Conservation (phyloP, 2,888 invertebrate genomes). For the Perdita meconis region DNA sequence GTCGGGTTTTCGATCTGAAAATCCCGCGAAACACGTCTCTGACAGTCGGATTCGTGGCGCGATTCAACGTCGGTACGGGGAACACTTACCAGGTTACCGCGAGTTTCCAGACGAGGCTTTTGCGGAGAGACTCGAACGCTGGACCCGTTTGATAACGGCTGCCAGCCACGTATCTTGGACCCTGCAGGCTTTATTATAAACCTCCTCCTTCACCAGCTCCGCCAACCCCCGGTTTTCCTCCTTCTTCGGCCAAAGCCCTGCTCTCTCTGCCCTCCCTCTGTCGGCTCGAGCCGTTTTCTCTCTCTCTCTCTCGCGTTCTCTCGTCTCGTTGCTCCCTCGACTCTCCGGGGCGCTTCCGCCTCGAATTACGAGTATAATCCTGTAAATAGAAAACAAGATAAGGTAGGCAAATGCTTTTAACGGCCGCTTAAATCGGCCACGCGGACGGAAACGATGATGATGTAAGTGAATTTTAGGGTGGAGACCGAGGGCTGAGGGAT, state of each 20-base stretch:
- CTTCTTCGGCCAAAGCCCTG: conserved; percentile 59
- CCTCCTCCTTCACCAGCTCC: conserved; percentile 66
- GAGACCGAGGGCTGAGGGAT: neutral
- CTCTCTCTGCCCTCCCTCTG: conserved; percentile 12
- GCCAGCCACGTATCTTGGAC: conserved; percentile 82
- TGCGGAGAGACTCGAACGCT: conserved; percentile 80
- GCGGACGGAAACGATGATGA: conserved; percentile 47
- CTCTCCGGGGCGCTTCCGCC: conserved; percentile 27
- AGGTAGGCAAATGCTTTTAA: conserved; percentile 61
- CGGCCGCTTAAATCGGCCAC: conserved; percentile 56
- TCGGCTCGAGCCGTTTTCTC: conserved; percentile 16
- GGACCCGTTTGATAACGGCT: conserved; percentile 83
- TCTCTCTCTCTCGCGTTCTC: neutral
- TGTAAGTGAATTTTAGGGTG: conserved; percentile 39
- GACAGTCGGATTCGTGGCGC: conserved; percentile 47
- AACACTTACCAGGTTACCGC: conserved; percentile 62
- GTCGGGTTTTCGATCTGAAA: conserved; percentile 23
- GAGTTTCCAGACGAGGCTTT: conserved; percentile 73
- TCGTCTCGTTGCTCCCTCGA: too few relatives aligned
- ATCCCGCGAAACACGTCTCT: conserved; percentile 51
- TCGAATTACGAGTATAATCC: conserved; percentile 68
- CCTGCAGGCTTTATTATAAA: conserved; percentile 84
- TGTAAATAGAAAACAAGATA: conserved; percentile 69
- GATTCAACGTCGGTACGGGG: conserved; percentile 50
- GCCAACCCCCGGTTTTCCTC: conserved; percentile 47